Base-by-base conservation (phyloP, 2,113 vertebrate species). In the Scortum barcoo region DNA sequence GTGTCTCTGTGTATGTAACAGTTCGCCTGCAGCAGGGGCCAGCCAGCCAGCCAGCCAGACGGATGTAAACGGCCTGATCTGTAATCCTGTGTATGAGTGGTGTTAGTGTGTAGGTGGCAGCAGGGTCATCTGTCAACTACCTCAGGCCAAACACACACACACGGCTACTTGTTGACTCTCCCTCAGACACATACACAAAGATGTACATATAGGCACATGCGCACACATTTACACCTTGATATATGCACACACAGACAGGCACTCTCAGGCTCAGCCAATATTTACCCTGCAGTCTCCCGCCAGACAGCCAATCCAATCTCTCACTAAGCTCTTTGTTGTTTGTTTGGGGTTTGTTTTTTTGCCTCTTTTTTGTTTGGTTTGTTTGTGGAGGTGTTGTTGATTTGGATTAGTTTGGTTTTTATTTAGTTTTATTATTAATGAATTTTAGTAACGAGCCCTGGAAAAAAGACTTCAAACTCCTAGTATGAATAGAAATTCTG, bases 271-370 rank as follows among this genome's bases (percentile, higher is more conserved):
- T 90, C 83, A 85, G 90, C 83, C 85, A 93, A 91, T 91, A 91
- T 93, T 93, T 91, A 91, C 90, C 89, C 88, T 90, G 78, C 88
- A 81, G 89, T 89, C 89, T 91, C 73, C 80, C 81, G 86, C 87
- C 84, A 90, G 84, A 86, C 84, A 88, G 71, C 87, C 88, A 87
- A 83, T 83, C 83, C 87, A 86, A 81, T 86, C 87, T 86, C 89
- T 86, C 76, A 63, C 71, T 90, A 85, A 88, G 87, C 86, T 83
- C 86, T 89, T 83, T 90, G 81, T 89, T 90, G 79, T 84, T 86
- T 90, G 85, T 90, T 86, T 76, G 75, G 70, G 76, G 63, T 56
- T 61, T 66, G 71, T 36, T 48, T 85, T 79, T 76, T 65, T 40
- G 7, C 12, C 22, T 72, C 2, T 65, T 75, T 85, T 42, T 60